These are phyloP conservation scores for Cercopithecus mona DNA, from an alignment of 2,113 vertebrate genomes.

Conservation along the genomic window DNA sequence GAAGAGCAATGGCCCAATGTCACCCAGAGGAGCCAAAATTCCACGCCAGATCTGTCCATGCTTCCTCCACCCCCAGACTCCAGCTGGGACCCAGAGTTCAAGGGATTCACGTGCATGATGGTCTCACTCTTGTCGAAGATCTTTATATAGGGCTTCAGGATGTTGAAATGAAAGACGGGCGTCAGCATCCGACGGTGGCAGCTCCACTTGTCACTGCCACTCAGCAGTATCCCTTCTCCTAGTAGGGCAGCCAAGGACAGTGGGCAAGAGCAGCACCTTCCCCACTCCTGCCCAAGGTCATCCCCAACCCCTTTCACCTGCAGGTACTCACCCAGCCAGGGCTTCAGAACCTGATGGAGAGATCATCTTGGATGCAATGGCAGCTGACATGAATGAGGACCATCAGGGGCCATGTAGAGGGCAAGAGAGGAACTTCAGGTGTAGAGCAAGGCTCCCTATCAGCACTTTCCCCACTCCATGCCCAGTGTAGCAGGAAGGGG, in stretches of 20 bases:
- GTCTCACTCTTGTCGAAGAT: conserved; percentile 86
- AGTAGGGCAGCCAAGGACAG: background rate
- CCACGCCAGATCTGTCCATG: background rate
- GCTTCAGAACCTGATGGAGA: conserved; percentile 89
- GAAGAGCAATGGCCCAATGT: background rate
- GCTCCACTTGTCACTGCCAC: conserved; percentile 86
- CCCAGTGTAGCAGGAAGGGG: background rate
- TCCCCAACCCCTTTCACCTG: background rate
- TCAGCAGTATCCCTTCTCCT: conserved; percentile 85
- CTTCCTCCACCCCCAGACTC: background rate
- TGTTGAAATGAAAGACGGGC: conserved; percentile 90
- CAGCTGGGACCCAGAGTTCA: background rate
- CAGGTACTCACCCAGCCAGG: conserved; percentile 91
- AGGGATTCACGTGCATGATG: conserved; percentile 87
- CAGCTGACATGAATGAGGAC: conserved; percentile 78
- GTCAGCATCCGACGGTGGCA: conserved; percentile 86
- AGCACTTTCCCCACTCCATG: background rate
- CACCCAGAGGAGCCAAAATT: background rate
- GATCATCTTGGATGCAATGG: conserved; percentile 85
- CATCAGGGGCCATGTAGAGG: background rate
- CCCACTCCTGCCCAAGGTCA: no score
- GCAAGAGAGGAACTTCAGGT: background rate
- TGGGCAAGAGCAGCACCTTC: background rate
- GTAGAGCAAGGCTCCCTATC: background rate
- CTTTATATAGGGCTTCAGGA: conserved; percentile 86